Base-by-base conservation (phyloP, 1,140 invertebrate species). In the Listronotus bonariensis region DNA sequence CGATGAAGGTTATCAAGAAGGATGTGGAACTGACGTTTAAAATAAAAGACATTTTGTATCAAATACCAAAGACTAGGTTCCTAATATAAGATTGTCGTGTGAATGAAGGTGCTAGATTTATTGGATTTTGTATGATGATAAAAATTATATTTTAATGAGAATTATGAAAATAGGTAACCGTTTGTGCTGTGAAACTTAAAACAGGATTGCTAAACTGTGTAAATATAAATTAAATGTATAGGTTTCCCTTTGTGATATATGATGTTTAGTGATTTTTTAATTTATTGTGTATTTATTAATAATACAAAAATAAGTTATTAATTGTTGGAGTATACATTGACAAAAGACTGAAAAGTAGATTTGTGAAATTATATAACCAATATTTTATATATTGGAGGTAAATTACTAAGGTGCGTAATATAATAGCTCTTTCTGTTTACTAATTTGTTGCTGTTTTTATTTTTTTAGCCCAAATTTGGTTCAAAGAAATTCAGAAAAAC, bases 1-100 rank as follows among this genome's bases (percentile, higher is more conserved):
- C 14, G 93, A 95, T 74, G 92, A 95, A 78, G 91, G 92, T 14
- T 95, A 93, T 74, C 92, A 94, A 77, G 93, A 95, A 81, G 92
- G 92, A 64, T 93, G 92, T 77, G 92, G 92, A 42, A 95, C 92
- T 17, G 92, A 95, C 79, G 93, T 95, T 75, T 95, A 86, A 85
- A 43, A 1, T 1, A 2, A 17, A 11, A 2, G n/a, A 48, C 15
- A 20, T 34, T 41, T 17, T 45, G 11, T 26, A 59, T 34, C 41
- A 43, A 40, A 67, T 72, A 74, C 72, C 72, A 74, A 74, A 74
- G 72, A 72, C 69, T 72, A 43, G 61, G 72, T 74, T 74, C 72
- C 72, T 74, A 74, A 48, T 38, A 43, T 61, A 43, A 17, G 12
- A 42, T 52, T 12, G 7, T 32, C 26, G 49, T 36, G 31, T 54